A percentile compares a stretch with the other conserved stretches of the same genome.
Conservation (phyloP, 2,888 invertebrate genomes). For the Eutolmus rufibarbis region DNA sequence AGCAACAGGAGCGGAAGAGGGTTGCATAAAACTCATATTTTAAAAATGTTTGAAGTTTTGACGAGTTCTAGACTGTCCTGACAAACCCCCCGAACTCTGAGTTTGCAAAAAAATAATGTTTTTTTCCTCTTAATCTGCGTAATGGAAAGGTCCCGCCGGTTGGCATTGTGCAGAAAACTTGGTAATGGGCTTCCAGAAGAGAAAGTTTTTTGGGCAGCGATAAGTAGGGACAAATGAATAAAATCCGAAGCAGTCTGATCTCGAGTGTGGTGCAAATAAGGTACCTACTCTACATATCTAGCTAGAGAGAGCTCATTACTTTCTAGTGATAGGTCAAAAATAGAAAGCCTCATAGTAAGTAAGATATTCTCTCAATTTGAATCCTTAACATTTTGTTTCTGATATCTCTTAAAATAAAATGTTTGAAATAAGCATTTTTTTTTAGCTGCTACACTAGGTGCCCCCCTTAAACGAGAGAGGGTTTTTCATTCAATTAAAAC, state of each 20-base stretch:
- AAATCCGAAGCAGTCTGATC: background rate
- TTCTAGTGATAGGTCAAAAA: background rate
- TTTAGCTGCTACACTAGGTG: too few species aligned
- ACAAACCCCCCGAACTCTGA: background rate
- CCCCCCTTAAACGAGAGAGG: too few species aligned
- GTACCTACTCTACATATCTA: too few species aligned
- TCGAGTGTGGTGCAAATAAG: background rate
- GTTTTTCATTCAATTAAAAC: background rate
- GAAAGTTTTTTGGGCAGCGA: background rate
- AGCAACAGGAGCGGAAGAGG: background rate
- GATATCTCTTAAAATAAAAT: background rate
- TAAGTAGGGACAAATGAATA: background rate
- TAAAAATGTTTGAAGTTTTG: background rate
- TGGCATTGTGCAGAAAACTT: background rate
- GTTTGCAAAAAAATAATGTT: background rate
- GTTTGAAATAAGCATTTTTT: too few species aligned
- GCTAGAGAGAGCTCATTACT: background rate
- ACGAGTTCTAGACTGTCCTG: background rate
- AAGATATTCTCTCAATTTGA: background rate
- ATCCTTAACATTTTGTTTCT: background rate
- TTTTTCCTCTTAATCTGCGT: background rate
- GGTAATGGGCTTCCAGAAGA: background rate
- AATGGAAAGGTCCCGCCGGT: background rate
- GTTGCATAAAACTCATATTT: background rate
- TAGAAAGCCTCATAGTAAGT: background rate